Base-by-base conservation (phyloP, 2,888 invertebrate species). In the Leptodirus hochenwartii region DNA sequence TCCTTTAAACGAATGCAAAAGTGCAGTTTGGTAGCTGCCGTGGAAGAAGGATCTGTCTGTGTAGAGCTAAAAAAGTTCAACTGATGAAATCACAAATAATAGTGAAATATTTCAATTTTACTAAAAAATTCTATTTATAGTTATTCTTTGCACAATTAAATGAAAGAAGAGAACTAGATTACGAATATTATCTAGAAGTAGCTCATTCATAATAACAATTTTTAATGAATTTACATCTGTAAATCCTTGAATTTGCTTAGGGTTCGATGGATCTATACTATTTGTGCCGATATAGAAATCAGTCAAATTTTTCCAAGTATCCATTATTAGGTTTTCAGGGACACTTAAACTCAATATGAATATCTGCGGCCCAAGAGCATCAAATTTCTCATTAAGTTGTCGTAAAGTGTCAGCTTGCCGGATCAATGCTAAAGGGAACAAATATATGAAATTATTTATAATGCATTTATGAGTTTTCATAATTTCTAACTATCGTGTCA, bases 1-100 rank as follows among this genome's bases (percentile, higher is more conserved):
- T 1, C 46, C 47, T 30, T 41, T 43, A n/a, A 38, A 37, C 2
- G 50, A 39, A 32, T 53, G 53, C 3, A 50, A 34, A 23, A 49
- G 33, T 3, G 46, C 45, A 2, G 50, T 36, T 35, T 58, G 56
- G 33, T 59, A 60, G 2, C 52, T 41, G 1, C 58, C 58, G 37
- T 60, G 58, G 25, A 51, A 43, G 38, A 65, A 64, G 2, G 53
- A 51, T 22, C 64, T 47, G 39, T 65, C 65, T 3, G 58, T 49
- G 26, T 60, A 59, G 17, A 62, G 37, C 63, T 64, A 40, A 2
- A 43, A 38, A 4, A 24, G 14, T 12, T 14, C 8, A 28, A 5
- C 8, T 17, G 12, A 17, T 10, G 15, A 22, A 14, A 23, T 11
- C 5, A 29, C 6, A 28, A 8, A 20, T 5, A 11, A 14, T 8